These are phyloP conservation scores for Sphenodon punctatus DNA, from an alignment of 2,797 vertebrate genomes.

Conservation along the genomic window DNA sequence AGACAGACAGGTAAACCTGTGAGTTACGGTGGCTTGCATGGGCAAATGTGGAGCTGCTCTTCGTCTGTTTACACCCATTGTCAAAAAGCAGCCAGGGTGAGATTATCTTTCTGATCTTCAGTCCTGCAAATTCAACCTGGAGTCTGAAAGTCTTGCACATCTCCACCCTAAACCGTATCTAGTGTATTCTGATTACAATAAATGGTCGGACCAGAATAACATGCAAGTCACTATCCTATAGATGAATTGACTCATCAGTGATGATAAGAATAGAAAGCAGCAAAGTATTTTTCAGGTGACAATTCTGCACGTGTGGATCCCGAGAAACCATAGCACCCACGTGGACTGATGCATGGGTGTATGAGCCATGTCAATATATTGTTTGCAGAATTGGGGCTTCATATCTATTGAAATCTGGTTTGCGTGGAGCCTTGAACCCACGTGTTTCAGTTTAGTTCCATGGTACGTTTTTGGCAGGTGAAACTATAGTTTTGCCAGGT, in stretches of 20 bases:
- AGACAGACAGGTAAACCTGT: too few species aligned
- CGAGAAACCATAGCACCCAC: background rate
- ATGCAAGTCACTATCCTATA: background rate
- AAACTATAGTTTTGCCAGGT: too few species aligned
- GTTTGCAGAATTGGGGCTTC: rapidly evolving
- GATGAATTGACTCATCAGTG: background rate
- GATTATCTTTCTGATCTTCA: background rate
- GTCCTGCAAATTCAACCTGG: background rate
- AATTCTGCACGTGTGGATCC: background rate
- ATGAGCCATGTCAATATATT: rapidly evolving
- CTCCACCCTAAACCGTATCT: too few species aligned
- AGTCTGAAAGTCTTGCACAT: background rate
- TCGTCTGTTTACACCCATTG: too few species aligned
- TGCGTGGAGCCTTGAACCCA: too few species aligned
- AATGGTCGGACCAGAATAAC: background rate
- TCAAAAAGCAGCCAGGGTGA: too few species aligned
- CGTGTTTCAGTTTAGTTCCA: too few species aligned
- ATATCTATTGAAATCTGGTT: background rate
- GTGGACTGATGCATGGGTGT: background rate
- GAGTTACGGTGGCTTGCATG: too few species aligned
- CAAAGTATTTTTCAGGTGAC: background rate
- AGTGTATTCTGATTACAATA: too few species aligned
- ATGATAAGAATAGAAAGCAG: background rate
- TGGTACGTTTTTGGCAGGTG: too few species aligned
- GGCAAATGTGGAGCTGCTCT: too few species aligned